These are phyloP conservation scores for Hirudo medicinalis DNA, from an alignment of 1,140 invertebrate genomes.

Conservation along the genomic window DNA sequence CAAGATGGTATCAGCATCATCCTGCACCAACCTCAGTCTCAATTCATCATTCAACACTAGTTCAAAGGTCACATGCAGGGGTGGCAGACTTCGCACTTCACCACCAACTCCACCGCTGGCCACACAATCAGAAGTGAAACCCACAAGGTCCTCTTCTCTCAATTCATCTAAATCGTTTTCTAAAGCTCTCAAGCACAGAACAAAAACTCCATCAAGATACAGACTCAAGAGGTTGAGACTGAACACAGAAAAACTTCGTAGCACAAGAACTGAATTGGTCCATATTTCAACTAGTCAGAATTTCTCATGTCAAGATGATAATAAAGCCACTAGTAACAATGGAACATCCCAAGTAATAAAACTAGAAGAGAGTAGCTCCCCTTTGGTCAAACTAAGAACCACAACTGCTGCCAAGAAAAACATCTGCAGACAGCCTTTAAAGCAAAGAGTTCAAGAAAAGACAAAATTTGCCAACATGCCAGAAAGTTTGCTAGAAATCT, in stretches of 20 bases:
- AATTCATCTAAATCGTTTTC: not conserved
- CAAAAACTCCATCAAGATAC: no score
- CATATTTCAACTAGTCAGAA: no score
- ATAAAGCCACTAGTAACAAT: no score
- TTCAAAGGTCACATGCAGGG: slow-evolving; percentile 7
- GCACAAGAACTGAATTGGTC: no score
- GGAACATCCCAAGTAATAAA: no score
- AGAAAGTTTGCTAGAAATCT: not conserved
- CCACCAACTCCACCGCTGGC: not conserved
- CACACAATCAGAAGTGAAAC: not conserved
- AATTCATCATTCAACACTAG: not conserved
- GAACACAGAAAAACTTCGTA: no score
- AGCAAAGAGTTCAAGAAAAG: slow-evolving; percentile 3
- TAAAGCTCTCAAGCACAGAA: not conserved
- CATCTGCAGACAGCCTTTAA: not conserved
- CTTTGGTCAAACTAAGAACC: not conserved
- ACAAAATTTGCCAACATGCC: slow-evolving; percentile 3
- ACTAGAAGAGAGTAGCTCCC: not conserved
- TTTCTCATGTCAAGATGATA: no score
- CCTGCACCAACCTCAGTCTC: no score
- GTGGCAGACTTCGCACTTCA: not conserved
- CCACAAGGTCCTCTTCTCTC: not conserved
- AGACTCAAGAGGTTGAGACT: no score
- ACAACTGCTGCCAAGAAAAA: not conserved
- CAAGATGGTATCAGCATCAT: no score